Base-by-base conservation (phyloP, 92 coral and sea anemone species). In the Palythoa heliodiscus region DNA sequence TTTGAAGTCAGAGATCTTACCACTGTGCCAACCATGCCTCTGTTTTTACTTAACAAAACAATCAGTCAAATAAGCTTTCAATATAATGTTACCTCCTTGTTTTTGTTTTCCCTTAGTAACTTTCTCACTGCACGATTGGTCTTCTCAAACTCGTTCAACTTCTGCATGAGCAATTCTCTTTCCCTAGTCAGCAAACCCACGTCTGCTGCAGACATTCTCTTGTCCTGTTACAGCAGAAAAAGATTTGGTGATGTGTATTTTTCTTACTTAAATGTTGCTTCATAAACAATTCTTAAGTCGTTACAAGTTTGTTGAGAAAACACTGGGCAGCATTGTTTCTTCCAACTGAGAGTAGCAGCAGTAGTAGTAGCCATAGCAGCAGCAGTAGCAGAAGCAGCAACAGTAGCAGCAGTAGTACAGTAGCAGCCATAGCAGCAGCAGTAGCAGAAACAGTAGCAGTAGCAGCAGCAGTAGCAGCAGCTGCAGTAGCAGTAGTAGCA, bases 121-220 rank as follows among this genome's bases (percentile, higher is more conserved):
- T 95, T 91, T 52, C 98, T 74, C 48, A 94, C 77, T 16, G 88
- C 95, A 80, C 93, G 93, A 76, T 96, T 96, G 24, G 98, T 96
- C 73, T 90, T 88, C 84, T 94, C 98, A 92, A 96, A 96, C 81
- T 96, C 98, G n/a, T 93, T 94, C 66, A 96, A 77, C 83, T 96
- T 96, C 78, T 93, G 94, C 52, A 96, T 77, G 55, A 96, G 82
- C 74, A 93, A 84, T 77, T 96, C 98, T 75, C 97, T 89, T 23
- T 96, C 98, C 52, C 96, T 88, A 22, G 97, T 88, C 82, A 96
- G 76, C 73, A 87, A 76, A 12, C 92, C 92, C 2, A 95, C 93
- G 61, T 96, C 98, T 57, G 91, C 93, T 17, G 98, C 97, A 19
- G 98, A 92, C 93, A 96, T 91, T 4, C 95, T 92, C 77, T 91